phyloP scores from a whole-genome alignment of 2,797 vertebrate genomes.

The Benthosema pterotum region DNA sequence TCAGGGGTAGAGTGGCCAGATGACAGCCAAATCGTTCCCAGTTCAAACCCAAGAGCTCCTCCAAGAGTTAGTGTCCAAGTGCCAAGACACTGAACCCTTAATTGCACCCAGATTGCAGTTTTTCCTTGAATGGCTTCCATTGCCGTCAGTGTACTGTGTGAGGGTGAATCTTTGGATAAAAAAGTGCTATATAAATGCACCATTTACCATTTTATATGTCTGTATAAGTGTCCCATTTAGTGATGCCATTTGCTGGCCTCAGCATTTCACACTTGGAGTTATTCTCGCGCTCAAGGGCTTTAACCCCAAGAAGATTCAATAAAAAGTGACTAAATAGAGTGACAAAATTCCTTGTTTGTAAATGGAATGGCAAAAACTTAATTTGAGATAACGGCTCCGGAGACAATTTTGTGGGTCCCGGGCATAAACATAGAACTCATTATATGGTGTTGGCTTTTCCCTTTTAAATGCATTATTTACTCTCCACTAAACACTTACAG shows the following conservation, averaged over 20 bases:
- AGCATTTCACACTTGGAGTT: not conserved
- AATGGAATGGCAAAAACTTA: not conserved
- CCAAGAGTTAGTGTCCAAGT: too few relatives aligned
- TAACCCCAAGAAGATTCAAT: conserved; percentile 1
- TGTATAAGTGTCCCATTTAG: not conserved
- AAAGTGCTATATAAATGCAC: too few relatives aligned
- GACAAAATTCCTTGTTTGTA: not conserved
- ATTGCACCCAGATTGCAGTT: too few relatives aligned
- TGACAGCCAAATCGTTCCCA: too few relatives aligned
- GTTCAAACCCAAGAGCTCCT: too few relatives aligned
- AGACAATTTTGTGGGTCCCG: conserved; percentile 15
- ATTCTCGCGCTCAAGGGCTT: not conserved
- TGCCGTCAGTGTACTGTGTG: too few relatives aligned
- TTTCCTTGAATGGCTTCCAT: too few relatives aligned
- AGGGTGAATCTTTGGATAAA: too few relatives aligned
- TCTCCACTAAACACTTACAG: conserved; percentile 11
- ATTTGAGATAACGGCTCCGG: conserved; percentile 4
- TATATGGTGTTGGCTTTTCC: conserved; percentile 13
- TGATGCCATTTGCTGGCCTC: conserved; percentile 10
- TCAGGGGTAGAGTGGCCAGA: too few relatives aligned
- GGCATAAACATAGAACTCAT: conserved; percentile 22
- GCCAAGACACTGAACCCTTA: too few relatives aligned
- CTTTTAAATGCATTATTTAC: not conserved
- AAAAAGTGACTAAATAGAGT: conserved; percentile 4
- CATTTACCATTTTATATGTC: too few relatives aligned